Base-by-base conservation (phyloP, 2,888 invertebrate genomes). In the Mesochorus sp. region DNA sequence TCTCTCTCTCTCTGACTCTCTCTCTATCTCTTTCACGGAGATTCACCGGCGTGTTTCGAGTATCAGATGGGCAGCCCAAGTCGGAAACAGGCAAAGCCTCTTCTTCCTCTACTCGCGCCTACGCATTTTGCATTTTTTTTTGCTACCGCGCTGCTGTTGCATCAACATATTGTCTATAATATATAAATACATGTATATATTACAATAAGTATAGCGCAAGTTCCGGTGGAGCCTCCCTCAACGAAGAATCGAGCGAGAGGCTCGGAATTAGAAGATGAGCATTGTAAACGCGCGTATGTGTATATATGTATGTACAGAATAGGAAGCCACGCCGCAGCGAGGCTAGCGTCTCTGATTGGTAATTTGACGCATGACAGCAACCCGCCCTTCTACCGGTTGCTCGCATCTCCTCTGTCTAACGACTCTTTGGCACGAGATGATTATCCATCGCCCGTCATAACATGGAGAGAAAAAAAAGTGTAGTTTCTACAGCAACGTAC, bases 301-400 rank as follows among this genome's bases (percentile, higher is more conserved):
- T 17, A 31, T 31, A 8, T 31, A 34, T 55, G 10, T 17, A 17
- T 10, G 0, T 17, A 3, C 31, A 17, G 3, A n/a, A 5, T 8
- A 37, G 4, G 8, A n/a, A 67, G 34, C 51, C 42, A 64, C 61
- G 51, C 24, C 10, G 26, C 53, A 72, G 71, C 83, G 83, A 82
- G 79, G 79, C 85, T 85, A 83, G 84, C 87, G 86, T 83, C 80
- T 87, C 86, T 87, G 87, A 88, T 88, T 85, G 85, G 83, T 88
- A 85, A 87, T 88, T 87, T 87, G 88, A 85, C 85, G 88, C 87
- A 85, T 86, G 85, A 85, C 84, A 86, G 86, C 84, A 85, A 82
- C 81, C 81, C 75, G 81, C 73, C 70, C 80, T 82, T 84, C 82
- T 77, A 79, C 81, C 82, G 80, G 55, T 72, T 53, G 61, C 79